Base-by-base conservation (phyloP, 2,113 vertebrate genomes). In the Paradoxurus hermaphroditus region DNA sequence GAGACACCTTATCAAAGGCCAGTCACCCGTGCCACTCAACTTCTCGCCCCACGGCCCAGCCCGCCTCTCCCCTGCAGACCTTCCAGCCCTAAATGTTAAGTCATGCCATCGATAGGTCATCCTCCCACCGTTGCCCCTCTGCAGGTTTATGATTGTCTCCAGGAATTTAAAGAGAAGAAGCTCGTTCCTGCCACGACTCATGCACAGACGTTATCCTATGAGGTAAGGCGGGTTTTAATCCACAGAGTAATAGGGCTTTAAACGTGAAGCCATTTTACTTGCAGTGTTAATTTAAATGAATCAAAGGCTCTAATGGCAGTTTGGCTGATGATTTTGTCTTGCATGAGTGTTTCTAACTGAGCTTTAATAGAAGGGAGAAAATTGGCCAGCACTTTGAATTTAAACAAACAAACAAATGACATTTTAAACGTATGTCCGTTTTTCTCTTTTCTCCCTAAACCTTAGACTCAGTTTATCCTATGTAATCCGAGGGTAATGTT, bases 71-170 rank as follows among this genome's bases (percentile, higher is more conserved):
- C 29, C 51, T 11, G 16, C n/a, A 46, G 34, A 68, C 9, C 23
- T 29, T 93, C 34, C 27, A 9, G 7, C 62, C 21, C 65, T 3
- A 27, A 49, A 46, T 14, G 25, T 39, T 16, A 16, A 5, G 36
- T 7, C 34, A 2, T 3, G 1, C 46, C 29, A 53, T 63, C 63
- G 21, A 3, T 7, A 27, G n/a, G 14, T 14, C 44, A 0, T 49
- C 34, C 39, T n/a, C 70, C 27, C 44, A 1, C 34, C 1, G 0
- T 46, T 14, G 8, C 25, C 56, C 46, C 62, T 63, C 82, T 83
- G 75, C 97, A 99, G 99, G 99, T 99, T 6, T 99, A 99, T 29
- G 99, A 99, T 96, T 99, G 99, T 98, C 99, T 99, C 73, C 99
- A 99, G 49, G 98, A 98, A 39, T 99, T 99, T 79, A 98, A 98